Evolutionary conservation across 2,888 invertebrate genomes (phyloP), one percentile per base, ranked within the genome.

Genomic region (Isoperla grammatica): DNA sequence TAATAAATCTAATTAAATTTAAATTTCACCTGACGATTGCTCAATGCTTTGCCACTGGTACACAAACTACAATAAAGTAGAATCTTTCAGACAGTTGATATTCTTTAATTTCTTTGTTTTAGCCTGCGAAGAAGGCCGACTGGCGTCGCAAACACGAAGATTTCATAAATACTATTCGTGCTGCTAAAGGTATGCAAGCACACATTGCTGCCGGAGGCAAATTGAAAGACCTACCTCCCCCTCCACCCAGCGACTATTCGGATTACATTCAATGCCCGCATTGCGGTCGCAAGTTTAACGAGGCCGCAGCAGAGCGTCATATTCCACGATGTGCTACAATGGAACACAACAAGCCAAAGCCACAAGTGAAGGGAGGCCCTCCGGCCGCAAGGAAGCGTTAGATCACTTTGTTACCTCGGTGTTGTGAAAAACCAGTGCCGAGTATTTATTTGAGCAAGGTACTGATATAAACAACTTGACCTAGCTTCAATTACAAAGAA

Each of bases 101-200:
- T n/a, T n/a, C n/a, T n/a, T n/a, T n/a, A n/a, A n/a, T n/a, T n/a
- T n/a, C n/a, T n/a, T 57, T 17, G 35, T 23, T 42, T 35, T 29
- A 49, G 59, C 43, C 65, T 8, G 64, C 72, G 2, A 75, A 80
- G 60, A 85, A 84, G 71, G 82, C 75, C 67, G 88, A 87, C 75
- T 98, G 98, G 98, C 81, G 95, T 2, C 84, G 87, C 72, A 90
- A 95, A 68, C 98, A 98, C 78, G 88, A 93, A 72, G 93, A 95
- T 69, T 97, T 98, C 74, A 90, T 97, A 65, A 80, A 83, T 62
- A 86, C 94, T 1, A 94, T 98, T 65, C 83, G 95, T 42, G 89
- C 92, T 6, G 97, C 97, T 2, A 95, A 93, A 72, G 84, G 84
- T 75, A 88, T 84, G 68, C 88, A 90, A 73, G 84, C 83, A 1